phyloP scores from a whole-genome alignment of 2,797 vertebrate species.

The Aeoliscus strigatus region DNA sequence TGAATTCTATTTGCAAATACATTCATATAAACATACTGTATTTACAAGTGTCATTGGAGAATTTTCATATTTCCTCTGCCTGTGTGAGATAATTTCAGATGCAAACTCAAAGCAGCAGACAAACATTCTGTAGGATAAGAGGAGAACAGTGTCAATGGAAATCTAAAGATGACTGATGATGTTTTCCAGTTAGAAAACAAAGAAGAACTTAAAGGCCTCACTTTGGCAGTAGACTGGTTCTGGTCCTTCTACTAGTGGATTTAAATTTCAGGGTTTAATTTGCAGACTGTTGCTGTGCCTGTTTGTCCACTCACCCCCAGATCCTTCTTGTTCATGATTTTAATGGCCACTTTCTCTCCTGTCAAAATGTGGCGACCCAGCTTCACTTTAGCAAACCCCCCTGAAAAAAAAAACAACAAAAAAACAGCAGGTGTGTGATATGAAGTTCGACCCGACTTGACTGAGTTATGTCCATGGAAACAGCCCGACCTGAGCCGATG shows the following conservation, averaged over 20 bases:
- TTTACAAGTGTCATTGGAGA: too few species aligned
- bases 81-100: too few species aligned
- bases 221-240: not conserved
- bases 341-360: slow-evolving; percentile 92
- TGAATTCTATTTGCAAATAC: too few species aligned
- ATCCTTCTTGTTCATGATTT: slow-evolving; percentile 92
- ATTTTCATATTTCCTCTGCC: too few species aligned
- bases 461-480: rapidly evolving
- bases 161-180: too few species aligned
- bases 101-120: too few species aligned
- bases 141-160: too few species aligned
- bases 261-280: too few species aligned
- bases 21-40: too few species aligned
- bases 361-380: slow-evolving; percentile 85
- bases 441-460: not conserved
- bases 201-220: not conserved
- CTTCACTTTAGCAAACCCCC: slow-evolving; percentile 96
- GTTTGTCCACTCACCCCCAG: slow-evolving; percentile 80
- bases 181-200: not conserved
- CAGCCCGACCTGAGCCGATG: slow-evolving; percentile 84
- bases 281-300: too few species aligned
- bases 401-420: slow-evolving; percentile 67
- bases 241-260: too few species aligned
- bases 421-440: not conserved
- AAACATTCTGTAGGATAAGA: too few species aligned